Evolutionary conservation across 1,140 invertebrate species (phyloP), one percentile per base, ranked within the genome.

Genomic region (Harpegnathos saltator): DNA sequence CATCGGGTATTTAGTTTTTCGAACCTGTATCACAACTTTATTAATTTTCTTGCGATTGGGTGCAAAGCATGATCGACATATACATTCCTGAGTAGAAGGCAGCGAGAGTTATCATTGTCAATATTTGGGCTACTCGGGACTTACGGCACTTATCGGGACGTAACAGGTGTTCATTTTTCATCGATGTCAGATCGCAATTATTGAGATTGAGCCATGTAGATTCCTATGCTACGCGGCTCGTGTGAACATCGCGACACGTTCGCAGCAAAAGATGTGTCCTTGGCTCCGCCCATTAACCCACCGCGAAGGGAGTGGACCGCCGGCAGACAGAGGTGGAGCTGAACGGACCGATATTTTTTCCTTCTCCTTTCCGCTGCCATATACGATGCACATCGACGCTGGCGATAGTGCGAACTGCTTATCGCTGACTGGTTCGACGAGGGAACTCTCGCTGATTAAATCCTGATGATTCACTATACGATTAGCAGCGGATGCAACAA

Each of bases 231-330:
- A 73, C 59, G 17, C 14, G 14, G 33, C n/a, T 62, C 56, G 12
- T 14, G 11, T 15, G 24, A 61, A 81, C 48, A 15, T 77, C 58
- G 54, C 38, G 77, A 75, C 74, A 82, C 50, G 71, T 85, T 83
- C 50, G 33, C 66, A 74, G 59, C 61, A 72, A 80, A 77, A 24
- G 24, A 85, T 62, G 52, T 84, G 52, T 84, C 54, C 68, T 85
- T 89, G 33, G 77, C 82, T 74, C 77, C 85, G 77, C 84, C 84
- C 82, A 89, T 82, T 77, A 82, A 82, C 71, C 33, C 50, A 56
- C 50, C 56, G 44, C 84, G 84, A 88, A 88, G 84, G 78, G 83
- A 78, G 63, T 83, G 63, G 71, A 83, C 74, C 86, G 52, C n/a
- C 54, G 11, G 54, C 50, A 58, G 69, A 26, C 38, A 74, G 83